phyloP scores from a whole-genome alignment of 1,140 invertebrate species.

The Epicauta chinensis region DNA sequence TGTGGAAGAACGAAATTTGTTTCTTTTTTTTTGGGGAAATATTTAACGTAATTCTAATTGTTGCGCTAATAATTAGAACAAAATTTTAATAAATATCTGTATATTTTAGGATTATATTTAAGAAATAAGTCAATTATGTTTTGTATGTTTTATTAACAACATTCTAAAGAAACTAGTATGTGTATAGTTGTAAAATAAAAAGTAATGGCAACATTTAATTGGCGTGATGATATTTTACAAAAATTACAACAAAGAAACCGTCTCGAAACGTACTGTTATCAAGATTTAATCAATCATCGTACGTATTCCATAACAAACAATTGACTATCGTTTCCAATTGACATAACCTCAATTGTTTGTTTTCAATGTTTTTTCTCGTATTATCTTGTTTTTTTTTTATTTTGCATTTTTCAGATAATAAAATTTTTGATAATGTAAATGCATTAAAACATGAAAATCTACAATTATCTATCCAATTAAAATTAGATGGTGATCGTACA shows the following conservation, averaged over 20 bases:
- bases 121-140: too few species aligned
- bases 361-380: too few species aligned
- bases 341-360: conserved; percentile 18
- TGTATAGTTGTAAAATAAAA: not conserved
- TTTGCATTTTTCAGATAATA: conserved; percentile 65
- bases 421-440: conserved; percentile 76
- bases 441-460: conserved; percentile 73
- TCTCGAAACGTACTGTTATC: conserved; percentile 51
- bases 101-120: too few species aligned
- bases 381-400: too few species aligned
- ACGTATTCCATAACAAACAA: conserved; percentile 36
- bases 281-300: conserved; percentile 59
- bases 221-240: conserved; percentile 52
- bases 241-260: conserved; percentile 53
- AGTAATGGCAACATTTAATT: conserved; percentile 30
- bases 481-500: conserved; percentile 45
- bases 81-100: too few species aligned
- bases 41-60: too few species aligned
- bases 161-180: too few species aligned
- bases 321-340: not conserved
- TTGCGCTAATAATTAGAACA: too few species aligned
- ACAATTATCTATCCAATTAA: conserved; percentile 71
- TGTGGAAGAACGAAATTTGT: too few species aligned
- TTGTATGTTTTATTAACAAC: too few species aligned
- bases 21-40: too few species aligned